Evolutionary conservation across 2,113 vertebrate genomes (phyloP).

Genomic region (Pachycephala philippinensis): DNA sequence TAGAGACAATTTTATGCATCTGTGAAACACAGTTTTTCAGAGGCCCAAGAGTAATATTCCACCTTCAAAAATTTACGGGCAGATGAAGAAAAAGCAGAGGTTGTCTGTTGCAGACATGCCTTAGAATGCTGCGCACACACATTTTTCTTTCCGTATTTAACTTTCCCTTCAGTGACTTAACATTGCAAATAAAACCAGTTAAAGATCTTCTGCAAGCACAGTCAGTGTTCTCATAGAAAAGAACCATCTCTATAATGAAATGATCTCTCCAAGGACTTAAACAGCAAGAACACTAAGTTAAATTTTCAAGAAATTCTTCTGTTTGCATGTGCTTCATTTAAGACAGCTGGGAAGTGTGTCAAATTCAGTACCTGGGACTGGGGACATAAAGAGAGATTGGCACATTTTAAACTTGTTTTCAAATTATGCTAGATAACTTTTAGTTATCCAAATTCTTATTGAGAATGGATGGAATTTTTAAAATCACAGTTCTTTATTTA

Average conservation of each 20-base stretch:
- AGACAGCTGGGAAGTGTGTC: neutral
- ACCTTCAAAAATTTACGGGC: neutral
- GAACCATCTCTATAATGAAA: neutral
- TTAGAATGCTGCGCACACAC: neutral
- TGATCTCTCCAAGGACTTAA: constrained; percentile 17
- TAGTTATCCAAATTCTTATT: neutral
- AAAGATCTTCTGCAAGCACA: constrained; percentile 29
- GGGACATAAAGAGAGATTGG: neutral
- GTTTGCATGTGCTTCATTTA: neutral
- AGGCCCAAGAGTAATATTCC: neutral
- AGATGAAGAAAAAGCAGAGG: neutral
- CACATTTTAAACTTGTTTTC: neutral
- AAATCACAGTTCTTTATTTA: neutral
- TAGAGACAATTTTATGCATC: constrained; percentile 38
- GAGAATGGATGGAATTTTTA: neutral
- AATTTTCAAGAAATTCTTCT: neutral
- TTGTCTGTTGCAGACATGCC: neutral
- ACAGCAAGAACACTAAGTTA: neutral
- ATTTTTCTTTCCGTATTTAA: constrained; percentile 48
- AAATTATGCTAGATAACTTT: neutral
- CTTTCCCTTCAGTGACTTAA: constrained; percentile 50
- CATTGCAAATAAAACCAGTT: constrained; percentile 17
- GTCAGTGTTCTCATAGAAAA: neutral
- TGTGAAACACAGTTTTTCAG: neutral
- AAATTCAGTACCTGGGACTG: neutral